These are phyloP conservation scores for Antheraea pernyi DNA, from an alignment of 1,140 invertebrate genomes.

Conservation along the genomic window DNA sequence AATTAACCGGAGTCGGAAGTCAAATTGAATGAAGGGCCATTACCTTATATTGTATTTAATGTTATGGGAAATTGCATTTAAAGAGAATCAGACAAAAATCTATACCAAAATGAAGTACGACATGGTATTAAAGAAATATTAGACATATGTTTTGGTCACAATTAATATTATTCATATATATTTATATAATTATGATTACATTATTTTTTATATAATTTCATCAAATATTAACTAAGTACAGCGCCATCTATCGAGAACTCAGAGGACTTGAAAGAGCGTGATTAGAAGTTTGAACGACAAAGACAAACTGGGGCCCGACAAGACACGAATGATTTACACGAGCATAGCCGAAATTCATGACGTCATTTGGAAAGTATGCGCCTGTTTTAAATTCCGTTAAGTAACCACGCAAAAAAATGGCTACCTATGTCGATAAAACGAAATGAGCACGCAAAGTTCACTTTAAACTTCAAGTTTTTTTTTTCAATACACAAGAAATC, in stretches of 20 bases:
- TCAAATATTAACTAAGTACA: neutral
- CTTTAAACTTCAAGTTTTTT: neutral
- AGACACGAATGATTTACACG: constrained; percentile 19
- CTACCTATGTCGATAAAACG: constrained; percentile 30
- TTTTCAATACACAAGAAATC: no score
- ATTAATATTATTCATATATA: no score
- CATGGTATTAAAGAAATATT: no score
- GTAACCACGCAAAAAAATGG: constrained; percentile 34
- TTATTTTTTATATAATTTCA: no score
- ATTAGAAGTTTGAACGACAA: constrained; percentile 5
- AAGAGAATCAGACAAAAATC: neutral
- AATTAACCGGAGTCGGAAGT: constrained; percentile 57
- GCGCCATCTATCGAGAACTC: constrained; percentile 33
- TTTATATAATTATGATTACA: no score
- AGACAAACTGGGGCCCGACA: constrained; percentile 14
- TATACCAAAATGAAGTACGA: neutral
- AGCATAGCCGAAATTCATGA: constrained; percentile 53
- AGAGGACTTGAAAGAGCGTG: neutral
- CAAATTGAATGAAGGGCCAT: constrained; percentile 33
- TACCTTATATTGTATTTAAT: constrained; percentile 23
- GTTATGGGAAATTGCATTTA: constrained; percentile 25
- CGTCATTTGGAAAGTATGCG: constrained; percentile 67
- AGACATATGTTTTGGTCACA: no score
- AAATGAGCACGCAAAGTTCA: constrained; percentile 9
- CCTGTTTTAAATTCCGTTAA: constrained; percentile 55